A percentile compares a stretch with the other conserved stretches of the same genome.
These are phyloP conservation scores for Metopia argyrocephala DNA, from an alignment of 2,888 invertebrate species.

Conservation along the genomic window DNA sequence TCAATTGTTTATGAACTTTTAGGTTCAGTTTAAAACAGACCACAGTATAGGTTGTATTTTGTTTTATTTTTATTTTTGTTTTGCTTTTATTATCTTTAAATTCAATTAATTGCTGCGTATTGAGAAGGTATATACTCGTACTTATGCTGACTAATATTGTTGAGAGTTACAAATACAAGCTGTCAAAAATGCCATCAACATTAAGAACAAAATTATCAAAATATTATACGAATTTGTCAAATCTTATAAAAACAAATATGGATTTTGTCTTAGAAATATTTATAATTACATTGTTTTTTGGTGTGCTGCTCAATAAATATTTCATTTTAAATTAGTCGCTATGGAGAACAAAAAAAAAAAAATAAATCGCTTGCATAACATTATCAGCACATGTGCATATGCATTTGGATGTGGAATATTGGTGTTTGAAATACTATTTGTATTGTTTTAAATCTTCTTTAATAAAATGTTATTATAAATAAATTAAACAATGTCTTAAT, in stretches of 20 bases:
- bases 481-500: too few relatives aligned
- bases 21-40: background rate
- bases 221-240: conserved; percentile 68
- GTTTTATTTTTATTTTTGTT: background rate
- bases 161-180: background rate
- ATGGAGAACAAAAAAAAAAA: background rate
- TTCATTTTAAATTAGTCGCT: conserved; percentile 63
- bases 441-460: conserved; percentile 5
- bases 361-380: background rate
- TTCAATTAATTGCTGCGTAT: background rate
- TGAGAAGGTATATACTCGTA: background rate
- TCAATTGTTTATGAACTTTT: background rate
- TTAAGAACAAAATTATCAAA: conserved; percentile 67
- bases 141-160: too few relatives aligned
- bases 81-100: background rate
- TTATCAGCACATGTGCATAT: background rate
- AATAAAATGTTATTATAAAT: background rate
- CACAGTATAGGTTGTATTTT: background rate
- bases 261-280: conserved; percentile 74
- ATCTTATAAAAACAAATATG: conserved; percentile 72
- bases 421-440: conserved; percentile 16
- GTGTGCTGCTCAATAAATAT: conserved; percentile 73
- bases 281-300: conserved; percentile 73
- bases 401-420: background rate
- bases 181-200: conserved; percentile 67